phyloP scores from a whole-genome alignment of 2,113 vertebrate species.

The Potamarius usumacintae region DNA sequence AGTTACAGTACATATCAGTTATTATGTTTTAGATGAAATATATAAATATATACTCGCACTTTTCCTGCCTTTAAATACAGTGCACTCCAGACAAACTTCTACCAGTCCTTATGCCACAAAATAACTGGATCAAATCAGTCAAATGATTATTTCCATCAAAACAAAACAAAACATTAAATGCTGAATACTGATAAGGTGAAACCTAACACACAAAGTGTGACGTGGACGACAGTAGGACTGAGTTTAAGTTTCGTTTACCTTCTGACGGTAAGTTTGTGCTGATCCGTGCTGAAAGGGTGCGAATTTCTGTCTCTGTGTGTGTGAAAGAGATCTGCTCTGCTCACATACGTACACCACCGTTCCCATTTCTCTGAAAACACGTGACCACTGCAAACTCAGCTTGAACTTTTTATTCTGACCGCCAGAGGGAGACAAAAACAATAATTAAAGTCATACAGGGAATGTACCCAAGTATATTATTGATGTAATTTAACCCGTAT shows the following conservation, averaged over 20 bases:
- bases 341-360: background rate
- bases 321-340: background rate
- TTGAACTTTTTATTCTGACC: background rate
- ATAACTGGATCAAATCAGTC: background rate
- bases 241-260: conserved; percentile 14
- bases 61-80: too few species aligned
- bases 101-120: background rate
- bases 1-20: background rate
- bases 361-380: conserved; percentile 79
- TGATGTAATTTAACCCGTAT: too few species aligned
- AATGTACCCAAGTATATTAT: too few species aligned
- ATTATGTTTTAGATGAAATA: background rate
- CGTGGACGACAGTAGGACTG: background rate
- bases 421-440: conserved; percentile 13
- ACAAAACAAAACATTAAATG: background rate
- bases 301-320: too few species aligned
- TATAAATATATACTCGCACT: too few species aligned
- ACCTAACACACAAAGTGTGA: background rate
- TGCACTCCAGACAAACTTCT: too few species aligned
- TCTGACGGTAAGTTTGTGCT: background rate
- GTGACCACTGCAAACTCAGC: conserved; percentile 60
- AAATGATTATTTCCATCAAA: background rate
- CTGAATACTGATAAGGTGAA: background rate
- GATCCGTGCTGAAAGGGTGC: too few species aligned
- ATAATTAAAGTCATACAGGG: background rate